Conservation (phyloP, 2,113 vertebrate genomes). For the Struthidea cinerea region DNA sequence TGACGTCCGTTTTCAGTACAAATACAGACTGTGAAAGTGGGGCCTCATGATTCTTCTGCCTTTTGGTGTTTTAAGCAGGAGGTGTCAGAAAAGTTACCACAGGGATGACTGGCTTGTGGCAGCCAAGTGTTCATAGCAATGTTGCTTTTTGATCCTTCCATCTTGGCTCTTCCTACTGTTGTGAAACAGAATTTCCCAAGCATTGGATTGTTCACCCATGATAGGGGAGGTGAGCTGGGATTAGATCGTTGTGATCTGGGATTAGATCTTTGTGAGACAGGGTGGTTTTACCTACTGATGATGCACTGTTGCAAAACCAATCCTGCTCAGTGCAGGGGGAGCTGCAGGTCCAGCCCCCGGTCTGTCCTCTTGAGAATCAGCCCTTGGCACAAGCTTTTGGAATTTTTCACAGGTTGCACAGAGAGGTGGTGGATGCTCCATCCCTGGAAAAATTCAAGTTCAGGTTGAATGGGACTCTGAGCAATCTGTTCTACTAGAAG, state of each 20-base stretch:
- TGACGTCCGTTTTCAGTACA: not conserved
- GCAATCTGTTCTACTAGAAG: not conserved
- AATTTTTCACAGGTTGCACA: not conserved
- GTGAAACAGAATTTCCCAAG: not conserved
- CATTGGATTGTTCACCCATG: not conserved
- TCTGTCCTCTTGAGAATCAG: not conserved
- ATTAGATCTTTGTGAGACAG: not conserved
- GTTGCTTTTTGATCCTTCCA: not conserved
- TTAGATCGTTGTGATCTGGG: not conserved
- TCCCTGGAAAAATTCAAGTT: not conserved
- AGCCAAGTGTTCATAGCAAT: accelerated
- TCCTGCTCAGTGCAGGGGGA: not conserved
- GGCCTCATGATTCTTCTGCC: not conserved
- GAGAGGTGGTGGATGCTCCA: not conserved
- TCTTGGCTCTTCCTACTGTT: not conserved
- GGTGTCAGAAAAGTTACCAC: not conserved
- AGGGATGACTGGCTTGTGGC: not conserved
- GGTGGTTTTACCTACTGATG: not conserved
- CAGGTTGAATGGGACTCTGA: not conserved
- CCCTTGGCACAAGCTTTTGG: not conserved
- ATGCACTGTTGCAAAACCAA: not conserved
- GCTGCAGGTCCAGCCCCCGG: not conserved
- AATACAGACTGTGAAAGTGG: accelerated
- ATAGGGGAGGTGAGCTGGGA: not conserved
- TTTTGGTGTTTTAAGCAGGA: not conserved